Conservation (phyloP, 2,113 vertebrate genomes). For the Gobius niger region DNA sequence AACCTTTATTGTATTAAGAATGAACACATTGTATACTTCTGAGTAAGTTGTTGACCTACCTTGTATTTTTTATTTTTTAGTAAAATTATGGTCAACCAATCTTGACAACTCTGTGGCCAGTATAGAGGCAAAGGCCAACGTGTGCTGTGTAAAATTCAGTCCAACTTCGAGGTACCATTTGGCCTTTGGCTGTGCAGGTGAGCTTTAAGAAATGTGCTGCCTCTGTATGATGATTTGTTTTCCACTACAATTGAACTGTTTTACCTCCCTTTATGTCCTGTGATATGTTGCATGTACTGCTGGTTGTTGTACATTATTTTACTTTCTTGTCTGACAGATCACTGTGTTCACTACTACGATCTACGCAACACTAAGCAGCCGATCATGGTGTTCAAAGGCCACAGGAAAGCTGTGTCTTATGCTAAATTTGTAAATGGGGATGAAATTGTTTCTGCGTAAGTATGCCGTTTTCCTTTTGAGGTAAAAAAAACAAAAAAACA, state of each 20-base stretch:
- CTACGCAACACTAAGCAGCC: conserved; percentile 99
- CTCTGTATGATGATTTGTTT: no score
- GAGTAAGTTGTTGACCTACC: background rate
- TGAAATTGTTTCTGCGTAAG: conserved; percentile 99
- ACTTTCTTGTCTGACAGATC: conserved; percentile 78
- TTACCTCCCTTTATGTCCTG: no score
- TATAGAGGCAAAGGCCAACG: conserved; percentile 97
- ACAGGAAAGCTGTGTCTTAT: conserved; percentile 97
- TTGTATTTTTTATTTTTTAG: conserved; percentile 66
- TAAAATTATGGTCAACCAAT: conserved; percentile 98
- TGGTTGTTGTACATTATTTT: background rate
- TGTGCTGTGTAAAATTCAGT: conserved; percentile 99
- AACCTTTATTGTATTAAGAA: no score
- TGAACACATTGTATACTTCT: background rate
- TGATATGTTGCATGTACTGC: no score
- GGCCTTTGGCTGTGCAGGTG: conserved; percentile 98
- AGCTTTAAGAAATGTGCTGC: conserved; percentile 12
- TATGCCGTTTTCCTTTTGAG: conserved; percentile 32
- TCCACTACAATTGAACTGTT: no score
- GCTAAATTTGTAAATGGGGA: conserved; percentile 98
- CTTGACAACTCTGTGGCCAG: conserved; percentile 98
- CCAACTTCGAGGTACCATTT: conserved; percentile 96
- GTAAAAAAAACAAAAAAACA: no score
- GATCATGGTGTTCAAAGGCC: conserved; percentile 99
- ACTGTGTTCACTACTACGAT: conserved; percentile 99